A percentile compares a stretch with the other conserved stretches of the same genome.
Conservation (phyloP, 2,113 vertebrate species). For the Microcebus murinus region DNA sequence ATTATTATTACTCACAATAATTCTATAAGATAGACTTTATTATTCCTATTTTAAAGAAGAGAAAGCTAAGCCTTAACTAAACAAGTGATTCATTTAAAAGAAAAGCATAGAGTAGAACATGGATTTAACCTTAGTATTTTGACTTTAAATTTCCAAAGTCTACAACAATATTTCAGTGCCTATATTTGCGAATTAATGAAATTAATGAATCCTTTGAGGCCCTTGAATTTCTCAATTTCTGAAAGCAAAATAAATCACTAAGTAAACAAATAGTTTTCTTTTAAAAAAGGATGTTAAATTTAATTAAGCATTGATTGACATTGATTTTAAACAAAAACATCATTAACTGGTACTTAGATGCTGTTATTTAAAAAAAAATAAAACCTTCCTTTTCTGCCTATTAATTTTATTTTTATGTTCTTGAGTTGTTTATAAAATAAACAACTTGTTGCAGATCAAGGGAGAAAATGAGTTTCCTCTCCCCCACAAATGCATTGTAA, state of each 20-base stretch:
- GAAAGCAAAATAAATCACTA: background rate
- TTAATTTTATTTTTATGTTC: background rate
- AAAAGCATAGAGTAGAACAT: background rate
- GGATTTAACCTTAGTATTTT: background rate
- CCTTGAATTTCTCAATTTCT: background rate
- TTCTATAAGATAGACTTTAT: background rate
- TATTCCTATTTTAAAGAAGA: background rate
- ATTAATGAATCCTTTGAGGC: background rate
- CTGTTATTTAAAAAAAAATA: background rate
- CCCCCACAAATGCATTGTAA: background rate
- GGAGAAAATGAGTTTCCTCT: background rate
- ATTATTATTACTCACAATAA: background rate
- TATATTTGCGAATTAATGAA: background rate
- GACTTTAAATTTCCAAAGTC: background rate
- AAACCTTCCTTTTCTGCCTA: background rate
- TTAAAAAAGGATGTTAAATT: background rate
- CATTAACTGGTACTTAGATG: background rate
- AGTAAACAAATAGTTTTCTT: background rate
- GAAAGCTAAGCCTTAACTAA: background rate
- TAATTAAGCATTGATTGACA: background rate
- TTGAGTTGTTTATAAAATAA: background rate
- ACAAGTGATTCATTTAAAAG: background rate
- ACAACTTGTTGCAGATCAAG: background rate
- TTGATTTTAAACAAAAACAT: conserved; percentile 31
- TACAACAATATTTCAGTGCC: background rate